Conservation (phyloP, 2,113 vertebrate genomes). For the Pollimyrus isidori region DNA sequence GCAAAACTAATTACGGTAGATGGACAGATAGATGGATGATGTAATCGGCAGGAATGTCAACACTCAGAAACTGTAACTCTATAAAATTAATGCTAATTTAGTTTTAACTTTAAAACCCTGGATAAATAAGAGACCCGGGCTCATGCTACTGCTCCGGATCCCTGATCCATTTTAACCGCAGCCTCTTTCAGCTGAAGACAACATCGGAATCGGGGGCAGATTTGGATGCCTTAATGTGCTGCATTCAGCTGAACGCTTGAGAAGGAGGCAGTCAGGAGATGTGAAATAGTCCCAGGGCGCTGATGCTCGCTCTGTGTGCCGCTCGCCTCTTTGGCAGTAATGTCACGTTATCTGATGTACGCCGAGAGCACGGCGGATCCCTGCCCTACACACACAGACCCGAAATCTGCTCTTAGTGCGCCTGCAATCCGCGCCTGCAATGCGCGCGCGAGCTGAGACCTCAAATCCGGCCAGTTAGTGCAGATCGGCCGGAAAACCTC, state of each 20-base stretch:
- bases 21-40: neutral
- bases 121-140: neutral
- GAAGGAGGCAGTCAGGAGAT: neutral
- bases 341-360: conserved; percentile 12
- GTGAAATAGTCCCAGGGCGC: neutral
- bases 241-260: neutral
- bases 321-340: conserved; percentile 1
- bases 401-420: neutral
- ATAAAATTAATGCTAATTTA: neutral
- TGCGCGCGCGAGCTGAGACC: neutral
- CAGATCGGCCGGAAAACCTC: neutral
- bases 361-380: too few species aligned
- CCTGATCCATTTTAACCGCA: neutral
- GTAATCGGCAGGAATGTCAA: neutral
- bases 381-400: neutral
- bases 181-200: neutral
- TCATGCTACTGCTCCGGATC: too few species aligned
- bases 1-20: neutral
- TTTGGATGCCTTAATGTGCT: neutral
- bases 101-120: neutral
- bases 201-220: neutral
- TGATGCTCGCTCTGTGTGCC: neutral
- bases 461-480: neutral
- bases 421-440: neutral
- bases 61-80: neutral